Percentiles rank a stretch among this genome's conserved stretches.
Evolutionary conservation across 2,888 invertebrate species (phyloP).

Genomic region (Andrena praecox): DNA sequence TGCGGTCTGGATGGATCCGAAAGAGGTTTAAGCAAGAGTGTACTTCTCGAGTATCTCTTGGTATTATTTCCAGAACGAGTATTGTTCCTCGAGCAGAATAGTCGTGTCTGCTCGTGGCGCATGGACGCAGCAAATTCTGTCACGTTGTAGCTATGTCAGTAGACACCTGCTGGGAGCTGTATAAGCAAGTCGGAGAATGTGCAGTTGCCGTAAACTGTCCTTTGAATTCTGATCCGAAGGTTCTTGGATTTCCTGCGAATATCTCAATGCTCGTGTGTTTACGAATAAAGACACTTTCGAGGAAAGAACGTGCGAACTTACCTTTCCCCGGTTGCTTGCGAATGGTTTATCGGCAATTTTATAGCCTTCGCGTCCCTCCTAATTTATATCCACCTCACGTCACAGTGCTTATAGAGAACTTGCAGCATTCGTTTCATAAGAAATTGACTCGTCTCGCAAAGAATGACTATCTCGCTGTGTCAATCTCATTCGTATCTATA

Average conservation of each 20-base stretch:
- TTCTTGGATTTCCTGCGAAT: neutral
- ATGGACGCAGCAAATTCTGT: constrained; percentile 63
- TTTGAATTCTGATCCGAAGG: constrained; percentile 13
- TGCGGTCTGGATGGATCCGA: neutral
- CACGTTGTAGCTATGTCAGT: constrained; percentile 50
- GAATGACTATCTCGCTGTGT: neutral
- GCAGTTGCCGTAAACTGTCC: constrained; percentile 29
- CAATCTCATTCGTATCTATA: neutral
- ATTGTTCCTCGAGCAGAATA: neutral
- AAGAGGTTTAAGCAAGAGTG: neutral
- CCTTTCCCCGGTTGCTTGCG: neutral
- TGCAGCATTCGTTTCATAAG: no score
- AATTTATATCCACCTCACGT: no score
- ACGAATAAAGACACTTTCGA: neutral
- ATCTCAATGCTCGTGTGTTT: no score
- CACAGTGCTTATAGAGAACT: no score
- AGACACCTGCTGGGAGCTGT: constrained; percentile 27
- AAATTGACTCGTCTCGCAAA: no score
- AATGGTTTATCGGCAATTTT: neutral
- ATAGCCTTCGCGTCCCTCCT: no score
- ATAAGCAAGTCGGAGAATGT: constrained; percentile 50
- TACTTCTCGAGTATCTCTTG: neutral
- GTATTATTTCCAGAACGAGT: neutral
- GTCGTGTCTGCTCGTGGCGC: constrained; percentile 2
- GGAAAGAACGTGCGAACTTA: neutral